These are phyloP conservation scores for Porites divaricata DNA, from an alignment of 92 coral and sea anemone genomes.

Conservation along the genomic window DNA sequence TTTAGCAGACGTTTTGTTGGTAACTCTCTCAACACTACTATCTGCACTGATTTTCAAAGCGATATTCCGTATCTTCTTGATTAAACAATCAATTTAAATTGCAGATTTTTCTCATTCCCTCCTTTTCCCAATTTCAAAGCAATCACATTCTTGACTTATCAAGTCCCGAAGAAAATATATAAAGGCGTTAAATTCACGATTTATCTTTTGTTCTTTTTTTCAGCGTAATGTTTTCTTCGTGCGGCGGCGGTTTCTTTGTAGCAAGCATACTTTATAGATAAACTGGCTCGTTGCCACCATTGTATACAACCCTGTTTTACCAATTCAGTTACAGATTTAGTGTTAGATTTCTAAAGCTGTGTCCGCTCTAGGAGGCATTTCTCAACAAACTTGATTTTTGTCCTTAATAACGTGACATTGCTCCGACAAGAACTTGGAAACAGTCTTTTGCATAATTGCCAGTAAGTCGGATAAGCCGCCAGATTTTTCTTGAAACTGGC, in stretches of 20 bases:
- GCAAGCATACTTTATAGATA: neutral
- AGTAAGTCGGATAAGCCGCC: neutral
- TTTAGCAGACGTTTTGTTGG: too few species aligned
- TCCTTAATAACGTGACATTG: neutral
- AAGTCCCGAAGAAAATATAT: too few species aligned
- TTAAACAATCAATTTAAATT: too few species aligned
- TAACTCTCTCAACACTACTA: too few species aligned
- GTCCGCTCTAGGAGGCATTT: neutral
- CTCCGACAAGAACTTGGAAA: neutral
- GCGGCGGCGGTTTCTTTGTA: neutral
- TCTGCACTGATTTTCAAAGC: too few species aligned
- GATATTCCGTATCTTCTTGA: neutral
- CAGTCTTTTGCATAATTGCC: neutral
- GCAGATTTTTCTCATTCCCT: too few species aligned
- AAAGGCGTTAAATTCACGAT: too few species aligned
- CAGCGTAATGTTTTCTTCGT: neutral
- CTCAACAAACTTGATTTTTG: too few species aligned
- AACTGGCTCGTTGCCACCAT: constrained; percentile 10
- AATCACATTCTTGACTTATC: too few species aligned
- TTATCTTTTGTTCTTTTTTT: too few species aligned
- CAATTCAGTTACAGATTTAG: constrained; percentile 4
- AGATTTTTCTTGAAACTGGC: neutral
- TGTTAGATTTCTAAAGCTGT: constrained; percentile 3
- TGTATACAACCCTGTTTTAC: neutral
- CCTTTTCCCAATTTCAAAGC: too few species aligned